Conservation (phyloP, 2,797 vertebrate genomes). For the Mus caroli region DNA sequence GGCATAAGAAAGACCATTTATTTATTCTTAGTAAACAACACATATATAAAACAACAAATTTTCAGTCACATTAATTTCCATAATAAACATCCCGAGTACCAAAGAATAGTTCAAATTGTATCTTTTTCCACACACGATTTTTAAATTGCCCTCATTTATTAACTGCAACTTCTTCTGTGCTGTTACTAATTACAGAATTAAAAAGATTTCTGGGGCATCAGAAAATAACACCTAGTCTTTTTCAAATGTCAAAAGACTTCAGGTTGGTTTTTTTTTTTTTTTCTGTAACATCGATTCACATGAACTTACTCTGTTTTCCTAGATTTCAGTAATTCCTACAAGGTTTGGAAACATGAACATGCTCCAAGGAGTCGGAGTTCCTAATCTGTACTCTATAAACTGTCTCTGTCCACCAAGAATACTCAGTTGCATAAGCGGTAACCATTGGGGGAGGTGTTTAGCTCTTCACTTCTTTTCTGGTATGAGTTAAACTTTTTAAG, state of each 20-base stretch:
- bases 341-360: constrained; percentile 42
- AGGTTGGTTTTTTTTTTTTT: neutral
- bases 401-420: constrained; percentile 54
- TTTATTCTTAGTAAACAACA: constrained; percentile 63
- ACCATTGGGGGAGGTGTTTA: constrained; percentile 37
- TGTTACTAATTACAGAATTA: constrained; percentile 76
- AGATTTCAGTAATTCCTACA: constrained; percentile 56
- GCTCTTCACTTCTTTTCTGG: constrained; percentile 30
- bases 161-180: constrained; percentile 63
- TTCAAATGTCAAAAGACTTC: constrained; percentile 75
- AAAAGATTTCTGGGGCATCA: constrained; percentile 78
- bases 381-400: constrained; percentile 47
- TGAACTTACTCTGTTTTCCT: constrained; percentile 40
- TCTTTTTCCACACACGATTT: constrained; percentile 56
- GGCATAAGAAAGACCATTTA: constrained; percentile 53
- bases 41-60: constrained; percentile 63
- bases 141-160: constrained; percentile 69
- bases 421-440: constrained; percentile 45
- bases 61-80: constrained; percentile 64
- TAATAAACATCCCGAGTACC: constrained; percentile 71
- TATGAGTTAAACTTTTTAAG: constrained; percentile 71
- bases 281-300: constrained; percentile 34
- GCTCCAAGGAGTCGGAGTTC: constrained; percentile 6
- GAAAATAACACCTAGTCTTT: constrained; percentile 83
- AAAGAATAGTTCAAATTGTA: constrained; percentile 68